A percentile compares a stretch with the other conserved stretches of the same genome.
Conservation (phyloP, 2,797 vertebrate species). For the Danio albolineatus region DNA sequence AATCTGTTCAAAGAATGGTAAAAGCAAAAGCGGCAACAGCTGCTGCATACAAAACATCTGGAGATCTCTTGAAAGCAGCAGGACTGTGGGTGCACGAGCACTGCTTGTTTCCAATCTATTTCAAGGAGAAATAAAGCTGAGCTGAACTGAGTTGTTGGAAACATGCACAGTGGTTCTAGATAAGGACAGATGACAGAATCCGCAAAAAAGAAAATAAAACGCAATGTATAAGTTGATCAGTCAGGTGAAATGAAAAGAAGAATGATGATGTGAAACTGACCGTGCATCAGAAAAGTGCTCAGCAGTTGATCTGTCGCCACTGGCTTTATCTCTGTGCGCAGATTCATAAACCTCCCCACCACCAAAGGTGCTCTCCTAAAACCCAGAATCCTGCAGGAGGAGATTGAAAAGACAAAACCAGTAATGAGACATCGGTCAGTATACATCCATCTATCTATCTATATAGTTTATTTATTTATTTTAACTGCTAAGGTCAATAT, state of each 20-base stretch:
- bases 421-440: neutral
- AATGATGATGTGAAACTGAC: constrained; percentile 72
- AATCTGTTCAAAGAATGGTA: too few relatives aligned
- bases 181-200: neutral
- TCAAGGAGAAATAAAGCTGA: too few relatives aligned
- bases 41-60: too few relatives aligned
- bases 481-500: too few relatives aligned
- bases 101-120: too few relatives aligned
- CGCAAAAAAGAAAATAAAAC: neutral
- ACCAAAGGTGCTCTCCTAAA: constrained; percentile 95
- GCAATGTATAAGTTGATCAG: neutral
- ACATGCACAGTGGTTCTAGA: neutral
- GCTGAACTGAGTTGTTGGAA: neutral
- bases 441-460: too few relatives aligned
- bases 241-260: too few relatives aligned
- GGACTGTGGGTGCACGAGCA: too few relatives aligned
- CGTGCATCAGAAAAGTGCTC: constrained; percentile 92
- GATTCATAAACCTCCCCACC: constrained; percentile 91
- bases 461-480: too few relatives aligned
- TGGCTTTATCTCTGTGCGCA: constrained; percentile 93
- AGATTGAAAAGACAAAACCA: neutral
- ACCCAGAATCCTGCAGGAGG: constrained; percentile 87
- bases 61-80: too few relatives aligned
- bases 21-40: too few relatives aligned
- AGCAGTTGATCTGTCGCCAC: constrained; percentile 95